phyloP scores from a whole-genome alignment of 2,888 invertebrate species.

The Scaptomyza caliginosa region DNA sequence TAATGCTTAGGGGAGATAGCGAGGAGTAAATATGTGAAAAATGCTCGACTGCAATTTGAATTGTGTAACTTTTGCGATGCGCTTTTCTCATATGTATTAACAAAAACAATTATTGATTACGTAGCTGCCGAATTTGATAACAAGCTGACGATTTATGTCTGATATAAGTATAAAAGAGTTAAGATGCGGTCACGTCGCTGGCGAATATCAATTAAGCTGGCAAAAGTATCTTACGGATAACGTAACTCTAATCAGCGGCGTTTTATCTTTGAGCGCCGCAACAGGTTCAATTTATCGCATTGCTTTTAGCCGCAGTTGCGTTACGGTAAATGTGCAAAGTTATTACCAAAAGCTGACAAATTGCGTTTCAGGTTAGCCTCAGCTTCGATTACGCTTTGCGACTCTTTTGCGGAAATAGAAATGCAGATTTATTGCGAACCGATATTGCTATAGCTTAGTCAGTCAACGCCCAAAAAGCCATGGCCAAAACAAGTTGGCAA shows the following conservation, averaged over 20 bases:
- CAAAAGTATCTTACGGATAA: slow-evolving; percentile 63
- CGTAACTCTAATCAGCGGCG: slow-evolving; percentile 50
- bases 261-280: slow-evolving; percentile 60
- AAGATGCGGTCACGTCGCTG: slow-evolving; percentile 62
- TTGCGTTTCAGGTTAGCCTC: slow-evolving; percentile 62
- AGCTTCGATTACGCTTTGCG: slow-evolving; percentile 58
- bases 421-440: slow-evolving; percentile 52
- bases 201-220: slow-evolving; percentile 67
- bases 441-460: slow-evolving; percentile 25
- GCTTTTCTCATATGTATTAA: slow-evolving; percentile 17
- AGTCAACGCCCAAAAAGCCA: slow-evolving; percentile 37
- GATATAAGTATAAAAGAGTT: slow-evolving; percentile 61
- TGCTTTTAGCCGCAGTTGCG: slow-evolving; percentile 4
- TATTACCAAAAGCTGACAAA: slow-evolving; percentile 80
- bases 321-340: slow-evolving; percentile 78
- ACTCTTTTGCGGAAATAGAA: slow-evolving; percentile 61
- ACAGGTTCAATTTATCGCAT: slow-evolving; percentile 70
- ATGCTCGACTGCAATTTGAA: slow-evolving; percentile 27
- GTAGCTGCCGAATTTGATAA: slow-evolving; percentile 35
- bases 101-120: not conserved
- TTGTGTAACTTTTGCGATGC: slow-evolving; percentile 59
- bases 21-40: slow-evolving; percentile 64
- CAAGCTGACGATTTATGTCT: slow-evolving; percentile 67
- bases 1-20: slow-evolving; percentile 69
- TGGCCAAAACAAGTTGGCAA: slow-evolving; percentile 46